phyloP scores from a whole-genome alignment of 2,888 invertebrate species.

The Rhynchonema sp. region DNA sequence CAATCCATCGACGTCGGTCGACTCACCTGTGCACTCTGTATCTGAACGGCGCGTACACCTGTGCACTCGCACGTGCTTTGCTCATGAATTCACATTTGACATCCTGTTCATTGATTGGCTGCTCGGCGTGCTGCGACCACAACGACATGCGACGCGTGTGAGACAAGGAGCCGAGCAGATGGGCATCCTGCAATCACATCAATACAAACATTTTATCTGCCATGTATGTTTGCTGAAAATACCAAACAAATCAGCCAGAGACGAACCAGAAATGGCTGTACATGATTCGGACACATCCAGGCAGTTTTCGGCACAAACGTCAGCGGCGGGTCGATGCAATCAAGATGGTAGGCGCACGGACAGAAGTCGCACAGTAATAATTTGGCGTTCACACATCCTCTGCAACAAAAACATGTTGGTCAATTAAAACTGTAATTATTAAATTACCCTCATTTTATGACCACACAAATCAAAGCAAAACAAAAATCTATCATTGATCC shows the following conservation, averaged over 20 bases:
- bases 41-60: not conserved
- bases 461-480: too few species aligned
- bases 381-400: slow-evolving; percentile 61
- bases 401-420: too few species aligned
- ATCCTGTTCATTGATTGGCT: not conserved
- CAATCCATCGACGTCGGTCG: too few species aligned
- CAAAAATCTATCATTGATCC: too few species aligned
- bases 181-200: not conserved
- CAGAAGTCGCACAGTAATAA: slow-evolving; percentile 85
- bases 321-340: slow-evolving; percentile 79
- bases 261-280: slow-evolving; percentile 37
- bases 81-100: not conserved
- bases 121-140: not conserved
- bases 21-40: not conserved
- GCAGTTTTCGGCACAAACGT: slow-evolving; percentile 63
- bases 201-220: too few species aligned
- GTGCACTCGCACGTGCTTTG: not conserved
- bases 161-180: not conserved
- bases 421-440: too few species aligned
- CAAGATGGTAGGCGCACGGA: slow-evolving; percentile 66
- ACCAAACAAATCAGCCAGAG: too few species aligned
- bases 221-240: too few species aligned
- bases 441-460: too few species aligned
- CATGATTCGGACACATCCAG: slow-evolving; percentile 97
- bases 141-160: not conserved